These are phyloP conservation scores for Crotalus horridus DNA, from an alignment of 2,113 vertebrate species.

Conservation along the genomic window DNA sequence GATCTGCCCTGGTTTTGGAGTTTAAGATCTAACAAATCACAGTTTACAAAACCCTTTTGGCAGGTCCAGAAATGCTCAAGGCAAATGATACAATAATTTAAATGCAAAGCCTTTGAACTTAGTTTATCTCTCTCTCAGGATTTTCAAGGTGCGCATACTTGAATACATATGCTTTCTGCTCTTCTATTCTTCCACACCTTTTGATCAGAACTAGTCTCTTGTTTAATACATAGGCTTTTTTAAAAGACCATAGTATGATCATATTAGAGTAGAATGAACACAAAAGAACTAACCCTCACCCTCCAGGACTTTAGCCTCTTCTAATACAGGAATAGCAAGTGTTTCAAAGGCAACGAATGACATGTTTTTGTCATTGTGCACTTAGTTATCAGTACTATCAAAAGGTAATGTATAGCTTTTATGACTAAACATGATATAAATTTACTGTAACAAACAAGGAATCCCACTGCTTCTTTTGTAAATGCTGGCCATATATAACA, in stretches of 20 bases:
- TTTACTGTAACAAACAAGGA: conserved; percentile 37
- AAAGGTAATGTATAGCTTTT: conserved; percentile 16
- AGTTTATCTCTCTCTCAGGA: conserved; percentile 39
- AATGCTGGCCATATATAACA: background rate
- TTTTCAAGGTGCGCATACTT: conserved; percentile 17
- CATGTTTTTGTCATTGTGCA: conserved; percentile 37
- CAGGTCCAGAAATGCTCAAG: conserved; percentile 53
- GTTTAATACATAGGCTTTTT: conserved; percentile 53
- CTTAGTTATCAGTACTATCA: conserved; percentile 26
- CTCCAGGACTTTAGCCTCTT: conserved; percentile 45
- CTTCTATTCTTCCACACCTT: conserved; percentile 51
- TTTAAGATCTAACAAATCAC: background rate
- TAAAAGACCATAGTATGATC: conserved; percentile 51
- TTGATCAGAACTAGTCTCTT: conserved; percentile 67
- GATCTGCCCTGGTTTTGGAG: background rate
- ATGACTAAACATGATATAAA: conserved; percentile 31
- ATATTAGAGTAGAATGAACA: conserved; percentile 63
- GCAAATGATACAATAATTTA: conserved; percentile 33
- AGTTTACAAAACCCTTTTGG: conserved; percentile 49
- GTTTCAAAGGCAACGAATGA: conserved; percentile 35
- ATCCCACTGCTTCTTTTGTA: conserved; percentile 37
- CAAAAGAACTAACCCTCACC: conserved; percentile 46
- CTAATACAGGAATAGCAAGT: conserved; percentile 47
- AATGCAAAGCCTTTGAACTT: conserved; percentile 62
- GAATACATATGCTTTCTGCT: conserved; percentile 54